phyloP scores from a whole-genome alignment of 1,140 invertebrate species.

The Agrilus planipennis region DNA sequence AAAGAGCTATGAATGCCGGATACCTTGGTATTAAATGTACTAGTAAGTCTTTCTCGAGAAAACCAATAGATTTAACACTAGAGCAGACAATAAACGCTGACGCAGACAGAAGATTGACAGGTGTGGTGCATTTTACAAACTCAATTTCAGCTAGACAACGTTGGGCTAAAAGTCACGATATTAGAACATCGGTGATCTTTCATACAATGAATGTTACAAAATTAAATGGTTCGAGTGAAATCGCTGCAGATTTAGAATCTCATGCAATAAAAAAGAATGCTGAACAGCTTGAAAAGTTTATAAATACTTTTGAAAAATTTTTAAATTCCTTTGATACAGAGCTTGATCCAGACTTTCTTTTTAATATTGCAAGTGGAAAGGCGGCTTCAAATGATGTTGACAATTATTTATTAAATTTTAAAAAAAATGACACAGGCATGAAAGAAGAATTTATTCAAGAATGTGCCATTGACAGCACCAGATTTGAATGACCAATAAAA shows the following conservation, averaged over 20 bases:
- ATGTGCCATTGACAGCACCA: conserved; percentile 11
- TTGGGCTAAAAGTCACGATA: conserved; percentile 19
- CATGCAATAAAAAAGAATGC: conserved; percentile 12
- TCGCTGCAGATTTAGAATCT: conserved; percentile 15
- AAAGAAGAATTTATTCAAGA: conserved; percentile 14
- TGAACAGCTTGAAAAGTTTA: conserved; percentile 17
- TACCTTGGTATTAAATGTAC: conserved; percentile 16
- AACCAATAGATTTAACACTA: conserved; percentile 17
- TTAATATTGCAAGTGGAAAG: conserved; percentile 21
- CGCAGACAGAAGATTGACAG: conserved; percentile 15
- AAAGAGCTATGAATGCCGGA: conserved; percentile 12
- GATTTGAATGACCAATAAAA: conserved; percentile 20
- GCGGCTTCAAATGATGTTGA: conserved; percentile 15
- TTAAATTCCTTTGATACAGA: conserved; percentile 19
- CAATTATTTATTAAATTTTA: conserved; percentile 14
- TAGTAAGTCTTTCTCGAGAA: conserved; percentile 16
- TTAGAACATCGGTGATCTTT: conserved; percentile 18
- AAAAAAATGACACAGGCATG: conserved; percentile 13
- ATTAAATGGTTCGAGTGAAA: conserved; percentile 15
- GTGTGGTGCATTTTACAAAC: conserved; percentile 18
- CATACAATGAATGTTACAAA: conserved; percentile 15
- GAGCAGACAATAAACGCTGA: conserved; percentile 22
- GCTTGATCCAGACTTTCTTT: conserved; percentile 16
- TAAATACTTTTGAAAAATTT: conserved; percentile 16
- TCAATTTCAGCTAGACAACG: conserved; percentile 19